A percentile compares a stretch with the other conserved stretches of the same genome.
Conservation (phyloP, 2,888 invertebrate genomes). For the Odontocerum albicorne region DNA sequence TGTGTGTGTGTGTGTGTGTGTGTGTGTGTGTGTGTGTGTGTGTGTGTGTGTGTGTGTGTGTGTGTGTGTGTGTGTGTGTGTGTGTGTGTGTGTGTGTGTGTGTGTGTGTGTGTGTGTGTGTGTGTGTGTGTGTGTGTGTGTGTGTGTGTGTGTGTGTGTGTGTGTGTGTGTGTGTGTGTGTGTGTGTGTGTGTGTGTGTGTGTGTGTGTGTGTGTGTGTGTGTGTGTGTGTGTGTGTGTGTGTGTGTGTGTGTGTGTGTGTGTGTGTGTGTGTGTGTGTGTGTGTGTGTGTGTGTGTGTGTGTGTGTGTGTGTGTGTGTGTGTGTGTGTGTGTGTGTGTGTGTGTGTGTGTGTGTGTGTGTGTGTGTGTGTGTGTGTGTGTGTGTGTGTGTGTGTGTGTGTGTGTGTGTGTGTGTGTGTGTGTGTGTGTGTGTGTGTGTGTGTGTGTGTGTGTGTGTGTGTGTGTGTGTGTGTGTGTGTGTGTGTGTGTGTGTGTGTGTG, state of each 20-base stretch:
- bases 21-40: neutral
- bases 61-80: neutral
- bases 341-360: constrained; percentile 1
- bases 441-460: constrained; percentile 1
- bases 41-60: neutral
- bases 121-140: neutral
- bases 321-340: neutral
- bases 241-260: neutral
- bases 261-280: neutral
- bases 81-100: neutral
- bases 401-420: constrained; percentile 4
- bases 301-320: neutral
- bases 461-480: constrained; percentile 3
- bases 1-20: neutral
- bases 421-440: constrained; percentile 4
- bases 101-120: neutral
- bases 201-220: neutral
- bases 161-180: neutral
- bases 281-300: neutral
- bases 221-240: neutral
- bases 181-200: neutral
- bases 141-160: neutral
- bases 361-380: constrained; percentile 4
- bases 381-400: constrained; percentile 3
- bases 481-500: constrained; percentile 1